Conservation (phyloP, 2,113 vertebrate species). For the Zonotrichia leucophrys region DNA sequence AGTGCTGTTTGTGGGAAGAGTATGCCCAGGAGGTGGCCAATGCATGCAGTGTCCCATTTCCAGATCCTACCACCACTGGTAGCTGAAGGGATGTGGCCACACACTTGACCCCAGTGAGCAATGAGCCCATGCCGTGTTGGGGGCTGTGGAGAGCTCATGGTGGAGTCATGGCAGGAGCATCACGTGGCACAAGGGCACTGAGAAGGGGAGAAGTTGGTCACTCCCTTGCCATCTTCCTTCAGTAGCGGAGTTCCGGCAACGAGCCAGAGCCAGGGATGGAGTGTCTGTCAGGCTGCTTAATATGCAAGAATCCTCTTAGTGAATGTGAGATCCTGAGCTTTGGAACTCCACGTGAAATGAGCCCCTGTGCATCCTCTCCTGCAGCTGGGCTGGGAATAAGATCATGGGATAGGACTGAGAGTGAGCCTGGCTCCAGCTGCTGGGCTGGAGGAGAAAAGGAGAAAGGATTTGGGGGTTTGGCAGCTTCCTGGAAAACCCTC, state of each 20-base stretch:
- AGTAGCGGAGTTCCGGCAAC: rapidly evolving
- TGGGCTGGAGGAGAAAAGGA: background rate
- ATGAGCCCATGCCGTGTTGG: rapidly evolving
- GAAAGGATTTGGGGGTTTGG: background rate
- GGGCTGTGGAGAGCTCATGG: background rate
- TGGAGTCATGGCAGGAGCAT: background rate
- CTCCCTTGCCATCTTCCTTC: background rate
- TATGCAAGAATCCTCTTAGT: background rate
- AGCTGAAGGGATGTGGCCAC: background rate
- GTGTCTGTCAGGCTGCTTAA: background rate
- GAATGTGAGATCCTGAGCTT: background rate
- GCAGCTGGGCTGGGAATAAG: background rate
- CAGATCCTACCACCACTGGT: rapidly evolving
- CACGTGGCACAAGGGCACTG: rapidly evolving
- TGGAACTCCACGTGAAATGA: background rate
- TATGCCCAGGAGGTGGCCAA: background rate
- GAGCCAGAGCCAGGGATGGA: background rate
- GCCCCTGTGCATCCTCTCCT: background rate
- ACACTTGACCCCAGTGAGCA: rapidly evolving
- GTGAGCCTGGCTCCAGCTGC: background rate
- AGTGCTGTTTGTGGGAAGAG: background rate
- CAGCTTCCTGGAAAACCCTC: background rate
- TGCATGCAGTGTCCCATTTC: rapidly evolving
- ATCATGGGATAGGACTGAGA: background rate
- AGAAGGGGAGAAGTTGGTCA: background rate